These are phyloP conservation scores for Progne subis DNA, from an alignment of 2,113 vertebrate genomes.

Conservation along the genomic window DNA sequence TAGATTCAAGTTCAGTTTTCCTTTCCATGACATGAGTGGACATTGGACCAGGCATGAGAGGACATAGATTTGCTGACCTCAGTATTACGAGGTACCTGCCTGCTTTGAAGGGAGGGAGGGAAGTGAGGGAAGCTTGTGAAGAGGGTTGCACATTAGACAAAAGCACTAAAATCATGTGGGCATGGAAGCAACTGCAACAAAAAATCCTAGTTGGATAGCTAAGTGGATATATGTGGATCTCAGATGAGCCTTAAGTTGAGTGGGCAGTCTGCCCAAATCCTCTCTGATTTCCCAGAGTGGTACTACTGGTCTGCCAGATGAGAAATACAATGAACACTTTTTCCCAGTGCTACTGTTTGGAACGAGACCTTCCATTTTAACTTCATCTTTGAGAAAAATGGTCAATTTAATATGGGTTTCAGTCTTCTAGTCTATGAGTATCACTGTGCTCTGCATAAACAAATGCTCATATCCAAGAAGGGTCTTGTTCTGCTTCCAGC, in stretches of 20 bases:
- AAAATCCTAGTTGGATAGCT: constrained; percentile 1
- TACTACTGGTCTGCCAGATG: constrained; percentile 31
- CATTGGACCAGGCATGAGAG: neutral
- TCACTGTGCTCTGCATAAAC: neutral
- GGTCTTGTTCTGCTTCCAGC: neutral
- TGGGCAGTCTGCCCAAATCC: constrained; percentile 47
- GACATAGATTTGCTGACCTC: neutral
- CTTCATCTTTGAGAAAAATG: constrained; percentile 25
- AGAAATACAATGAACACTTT: constrained; percentile 31
- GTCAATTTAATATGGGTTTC: constrained; percentile 14
- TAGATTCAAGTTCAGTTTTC: neutral
- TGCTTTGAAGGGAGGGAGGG: neutral
- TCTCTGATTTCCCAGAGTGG: constrained; percentile 58
- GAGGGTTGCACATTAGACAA: neutral
- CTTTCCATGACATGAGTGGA: neutral
- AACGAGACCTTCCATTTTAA: neutral
- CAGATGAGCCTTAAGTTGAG: constrained; percentile 44
- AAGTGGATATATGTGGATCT: constrained; percentile 13
- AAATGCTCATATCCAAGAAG: neutral
- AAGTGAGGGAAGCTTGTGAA: neutral
- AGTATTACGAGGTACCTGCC: neutral
- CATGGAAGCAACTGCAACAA: neutral
- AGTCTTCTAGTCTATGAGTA: neutral
- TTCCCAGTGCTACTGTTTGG: constrained; percentile 21
- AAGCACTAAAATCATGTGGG: constrained; percentile 10